Percentiles rank a stretch among this genome's conserved stretches.
Conservation (phyloP, 1,140 invertebrate genomes). For the Caenorhabditis latens region DNA sequence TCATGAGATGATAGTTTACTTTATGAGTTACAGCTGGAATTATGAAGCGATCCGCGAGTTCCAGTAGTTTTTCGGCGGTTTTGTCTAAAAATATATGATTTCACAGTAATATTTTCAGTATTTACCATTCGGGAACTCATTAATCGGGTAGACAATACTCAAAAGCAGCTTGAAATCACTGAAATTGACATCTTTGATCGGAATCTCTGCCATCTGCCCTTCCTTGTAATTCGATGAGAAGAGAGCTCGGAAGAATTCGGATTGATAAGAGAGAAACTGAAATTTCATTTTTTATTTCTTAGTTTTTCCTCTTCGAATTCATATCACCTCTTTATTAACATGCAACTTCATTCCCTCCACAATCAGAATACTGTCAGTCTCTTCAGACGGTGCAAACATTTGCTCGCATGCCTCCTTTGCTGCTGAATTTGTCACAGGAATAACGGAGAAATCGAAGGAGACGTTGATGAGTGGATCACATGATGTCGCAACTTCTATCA, state of each 20-base stretch:
- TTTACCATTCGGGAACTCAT: neutral
- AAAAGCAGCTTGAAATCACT: neutral
- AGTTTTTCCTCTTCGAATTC: neutral
- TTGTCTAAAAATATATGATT: neutral
- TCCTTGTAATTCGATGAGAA: neutral
- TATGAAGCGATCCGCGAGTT: neutral
- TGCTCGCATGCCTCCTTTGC: too few relatives aligned
- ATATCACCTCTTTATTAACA: neutral
- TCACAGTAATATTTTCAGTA: too few relatives aligned
- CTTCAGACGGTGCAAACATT: too few relatives aligned
- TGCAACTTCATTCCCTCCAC: neutral
- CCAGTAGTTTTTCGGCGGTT: neutral
- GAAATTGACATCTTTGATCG: neutral
- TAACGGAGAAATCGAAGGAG: too few relatives aligned
- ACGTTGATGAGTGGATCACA: too few relatives aligned
- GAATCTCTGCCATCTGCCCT: neutral
- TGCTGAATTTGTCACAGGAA: too few relatives aligned
- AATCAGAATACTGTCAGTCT: too few relatives aligned
- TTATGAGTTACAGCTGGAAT: neutral
- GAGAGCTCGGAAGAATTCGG: neutral
- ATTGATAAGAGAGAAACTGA: constrained; percentile 1
- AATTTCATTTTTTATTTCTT: neutral
- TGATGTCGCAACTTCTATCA: too few relatives aligned
- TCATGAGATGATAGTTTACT: neutral
- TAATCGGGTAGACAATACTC: neutral